Evolutionary conservation across 2,797 vertebrate genomes (phyloP), one percentile per base, ranked within the genome.

Genomic region (Esox masquinongy): DNA sequence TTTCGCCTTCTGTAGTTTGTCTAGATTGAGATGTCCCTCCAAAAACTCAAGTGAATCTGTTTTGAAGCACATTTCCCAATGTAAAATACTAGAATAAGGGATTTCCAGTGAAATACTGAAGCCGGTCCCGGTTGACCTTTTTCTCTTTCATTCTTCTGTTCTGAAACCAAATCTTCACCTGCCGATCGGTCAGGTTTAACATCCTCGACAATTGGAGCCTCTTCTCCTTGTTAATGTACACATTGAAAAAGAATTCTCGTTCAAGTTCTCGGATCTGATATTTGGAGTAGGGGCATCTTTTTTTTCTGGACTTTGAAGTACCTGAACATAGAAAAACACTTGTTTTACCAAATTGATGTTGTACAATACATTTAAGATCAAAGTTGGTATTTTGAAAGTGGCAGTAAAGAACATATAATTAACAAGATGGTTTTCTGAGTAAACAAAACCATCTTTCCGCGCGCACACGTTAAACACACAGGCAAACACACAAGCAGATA

Each of bases 131-230:
- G 92, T 98, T 99, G 53, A 99, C 89, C 94, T 99, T 99, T 95
- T 99, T 99, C 95, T 99, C 98, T 91, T 99, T 99, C 98, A 99
- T 99, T 86, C 98, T 95, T 88, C 98, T 94, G 83, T 99, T 99
- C 85, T 99, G 98, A 92, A 99, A 99, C 98, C 98, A 99, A 79
- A 99, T 99, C 95, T 99, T 99, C 88, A 99, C 98, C 94, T 99
- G 98, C 71, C 98, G 96, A 80, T 99, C 98, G 86, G 97, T 97
- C 81, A 99, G 96, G 85, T 97, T 97, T 85, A 99, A 94, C 97
- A 99, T 97, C 90, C 97, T 92, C 85, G 97, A 98, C 85, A 99
- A 91, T 84, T 99, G 97, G 51, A 99, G 95, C 81, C 98, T 96
- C 91, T 99, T 99, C 89, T 99, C 98, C 93, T 98, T 99, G 95